Conservation (phyloP, 2,888 invertebrate genomes). For the Protophormia terraenovae region DNA sequence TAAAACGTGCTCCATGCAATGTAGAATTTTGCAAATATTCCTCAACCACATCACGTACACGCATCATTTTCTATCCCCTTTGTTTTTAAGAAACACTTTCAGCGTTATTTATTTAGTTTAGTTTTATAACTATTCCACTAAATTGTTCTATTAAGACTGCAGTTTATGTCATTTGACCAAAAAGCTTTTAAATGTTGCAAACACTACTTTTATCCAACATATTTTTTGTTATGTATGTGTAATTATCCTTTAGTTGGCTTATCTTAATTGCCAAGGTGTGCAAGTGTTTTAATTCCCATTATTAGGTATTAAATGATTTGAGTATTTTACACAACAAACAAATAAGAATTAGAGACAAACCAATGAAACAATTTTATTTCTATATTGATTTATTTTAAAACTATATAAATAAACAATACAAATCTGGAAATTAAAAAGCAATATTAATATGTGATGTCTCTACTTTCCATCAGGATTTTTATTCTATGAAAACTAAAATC, state of each 20-base stretch:
- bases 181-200: slow-evolving; percentile 19
- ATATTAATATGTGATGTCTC: too few species aligned
- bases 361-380: too few species aligned
- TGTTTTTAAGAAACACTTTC: background rate
- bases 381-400: too few species aligned
- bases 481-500: too few species aligned
- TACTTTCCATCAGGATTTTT: too few species aligned
- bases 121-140: too few species aligned
- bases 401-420: too few species aligned
- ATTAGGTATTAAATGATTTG: background rate
- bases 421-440: too few species aligned
- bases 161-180: background rate
- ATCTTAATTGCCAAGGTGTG: slow-evolving; percentile 22
- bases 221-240: background rate
- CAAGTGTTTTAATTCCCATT: slow-evolving; percentile 49
- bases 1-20: slow-evolving; percentile 87
- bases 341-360: too few species aligned
- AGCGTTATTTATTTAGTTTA: background rate
- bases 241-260: slow-evolving; percentile 49
- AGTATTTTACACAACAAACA: too few species aligned
- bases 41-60: slow-evolving; percentile 80
- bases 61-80: slow-evolving; percentile 66
- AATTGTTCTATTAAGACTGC: slow-evolving; percentile 24
- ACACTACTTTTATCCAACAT: background rate
- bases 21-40: slow-evolving; percentile 86